These are phyloP conservation scores for Papilio gigon DNA, from an alignment of 2,888 invertebrate genomes.

Conservation along the genomic window DNA sequence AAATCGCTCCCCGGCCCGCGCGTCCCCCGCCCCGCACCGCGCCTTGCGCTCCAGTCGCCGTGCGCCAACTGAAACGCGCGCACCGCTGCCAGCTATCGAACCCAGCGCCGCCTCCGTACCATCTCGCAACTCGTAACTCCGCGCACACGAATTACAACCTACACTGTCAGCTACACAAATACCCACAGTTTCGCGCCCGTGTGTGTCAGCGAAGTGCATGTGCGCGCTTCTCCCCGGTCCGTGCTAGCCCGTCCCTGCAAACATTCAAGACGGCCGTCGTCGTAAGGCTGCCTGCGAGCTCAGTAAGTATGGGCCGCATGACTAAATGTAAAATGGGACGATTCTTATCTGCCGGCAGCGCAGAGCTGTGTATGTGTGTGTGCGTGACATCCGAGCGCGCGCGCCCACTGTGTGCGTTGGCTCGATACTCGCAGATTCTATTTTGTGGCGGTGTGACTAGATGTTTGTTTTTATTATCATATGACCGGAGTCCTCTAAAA, in stretches of 20 bases:
- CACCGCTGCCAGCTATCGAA: constrained; percentile 68
- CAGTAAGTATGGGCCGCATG: constrained; percentile 79
- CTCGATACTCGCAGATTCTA: constrained; percentile 79
- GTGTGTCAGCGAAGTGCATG: constrained; percentile 61
- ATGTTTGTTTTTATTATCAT: constrained; percentile 83
- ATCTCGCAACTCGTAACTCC: constrained; percentile 17
- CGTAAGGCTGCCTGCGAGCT: constrained; percentile 81
- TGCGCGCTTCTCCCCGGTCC: constrained; percentile 66
- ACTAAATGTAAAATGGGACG: constrained; percentile 81
- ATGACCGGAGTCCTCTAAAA: constrained; percentile 71
- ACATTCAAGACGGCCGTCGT: constrained; percentile 80
- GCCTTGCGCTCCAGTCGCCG: constrained; percentile 81
- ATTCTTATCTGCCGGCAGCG: constrained; percentile 73
- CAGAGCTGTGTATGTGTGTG: constrained; percentile 61
- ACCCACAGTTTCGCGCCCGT: constrained; percentile 30
- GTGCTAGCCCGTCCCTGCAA: constrained; percentile 68
- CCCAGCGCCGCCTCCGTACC: constrained; percentile 48
- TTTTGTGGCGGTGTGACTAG: constrained; percentile 77
- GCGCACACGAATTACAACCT: constrained; percentile 50
- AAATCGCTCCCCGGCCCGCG: constrained; percentile 81
- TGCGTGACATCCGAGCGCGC: constrained; percentile 76
- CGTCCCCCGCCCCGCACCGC: constrained; percentile 77
- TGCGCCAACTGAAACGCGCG: constrained; percentile 83
- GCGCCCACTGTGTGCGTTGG: constrained; percentile 70
- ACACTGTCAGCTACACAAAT: constrained; percentile 43